Percentiles rank a stretch among this genome's conserved stretches.
Conservation (phyloP, 2,888 invertebrate species). For the Bruchidius siliquastri region DNA sequence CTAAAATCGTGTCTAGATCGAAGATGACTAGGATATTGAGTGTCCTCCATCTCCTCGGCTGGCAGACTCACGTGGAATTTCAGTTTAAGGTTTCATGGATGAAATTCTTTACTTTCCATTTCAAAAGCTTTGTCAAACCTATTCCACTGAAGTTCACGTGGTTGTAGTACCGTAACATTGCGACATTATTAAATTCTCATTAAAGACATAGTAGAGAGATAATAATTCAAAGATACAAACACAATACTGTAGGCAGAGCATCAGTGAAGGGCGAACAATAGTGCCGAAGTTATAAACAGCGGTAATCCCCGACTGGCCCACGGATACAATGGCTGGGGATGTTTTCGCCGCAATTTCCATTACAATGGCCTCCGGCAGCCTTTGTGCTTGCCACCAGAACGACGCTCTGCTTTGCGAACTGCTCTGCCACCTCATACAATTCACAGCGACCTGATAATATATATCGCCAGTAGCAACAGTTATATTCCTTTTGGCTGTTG, state of each 20-base stretch:
- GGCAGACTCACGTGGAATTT: no score
- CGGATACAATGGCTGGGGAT: not conserved
- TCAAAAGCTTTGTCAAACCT: no score
- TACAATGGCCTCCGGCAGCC: not conserved
- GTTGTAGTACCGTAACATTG: not conserved
- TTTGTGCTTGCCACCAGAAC: not conserved
- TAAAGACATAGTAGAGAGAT: conserved; percentile 14
- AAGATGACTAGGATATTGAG: no score
- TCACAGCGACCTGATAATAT: not conserved
- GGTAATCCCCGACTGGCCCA: conserved; percentile 20
- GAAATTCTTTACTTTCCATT: no score
- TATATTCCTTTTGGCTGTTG: not conserved
- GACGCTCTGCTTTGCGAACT: not conserved
- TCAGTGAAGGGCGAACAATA: conserved; percentile 16
- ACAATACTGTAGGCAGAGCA: conserved; percentile 24
- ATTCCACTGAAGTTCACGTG: not conserved
- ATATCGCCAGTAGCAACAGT: not conserved
- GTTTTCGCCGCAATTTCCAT: not conserved
- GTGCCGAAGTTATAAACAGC: conserved; percentile 31
- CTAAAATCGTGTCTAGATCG: no score
- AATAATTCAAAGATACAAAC: conserved; percentile 26
- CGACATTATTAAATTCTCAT: conserved; percentile 21
- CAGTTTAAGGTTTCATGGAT: no score
- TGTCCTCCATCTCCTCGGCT: no score
- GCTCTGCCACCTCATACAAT: not conserved